These are phyloP conservation scores for Pristionchus maxplancki DNA, from an alignment of 2,888 invertebrate species.

Conservation along the genomic window DNA sequence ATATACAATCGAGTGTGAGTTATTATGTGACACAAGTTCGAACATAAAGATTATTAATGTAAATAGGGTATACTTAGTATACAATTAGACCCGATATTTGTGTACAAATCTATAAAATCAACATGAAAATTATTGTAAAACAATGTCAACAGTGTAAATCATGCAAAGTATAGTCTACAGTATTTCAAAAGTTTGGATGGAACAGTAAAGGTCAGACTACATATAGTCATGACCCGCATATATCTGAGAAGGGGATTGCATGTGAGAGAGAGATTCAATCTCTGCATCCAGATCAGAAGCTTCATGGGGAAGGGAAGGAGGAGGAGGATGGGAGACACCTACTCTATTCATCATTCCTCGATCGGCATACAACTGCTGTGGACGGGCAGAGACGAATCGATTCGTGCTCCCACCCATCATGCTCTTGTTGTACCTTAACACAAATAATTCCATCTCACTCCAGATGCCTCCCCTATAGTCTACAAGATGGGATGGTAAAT, in stretches of 20 bases:
- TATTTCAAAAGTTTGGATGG: neutral
- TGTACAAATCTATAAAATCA: slow-evolving; percentile 34
- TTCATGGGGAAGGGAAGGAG: neutral
- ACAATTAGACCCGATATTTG: neutral
- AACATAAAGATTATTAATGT: neutral
- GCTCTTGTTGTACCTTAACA: neutral
- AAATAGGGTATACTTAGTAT: slow-evolving; percentile 10
- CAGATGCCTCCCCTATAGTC: neutral
- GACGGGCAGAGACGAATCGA: neutral
- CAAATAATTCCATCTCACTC: neutral
- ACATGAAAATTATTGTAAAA: slow-evolving; percentile 8
- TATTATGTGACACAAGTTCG: neutral
- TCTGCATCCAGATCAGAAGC: neutral
- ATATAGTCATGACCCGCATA: slow-evolving; percentile 5
- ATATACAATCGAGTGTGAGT: neutral
- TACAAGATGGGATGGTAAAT: neutral
- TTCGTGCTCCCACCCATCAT: neutral
- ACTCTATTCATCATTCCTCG: slow-evolving; percentile 13
- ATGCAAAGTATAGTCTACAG: slow-evolving; percentile 14
- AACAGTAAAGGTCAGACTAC: neutral
- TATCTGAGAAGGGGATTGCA: neutral
- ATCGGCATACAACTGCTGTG: slow-evolving; percentile 5
- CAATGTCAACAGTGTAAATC: slow-evolving; percentile 11
- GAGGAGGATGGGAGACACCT: neutral
- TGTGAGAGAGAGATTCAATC: slow-evolving; percentile 27